A percentile compares a stretch with the other conserved stretches of the same genome.
Conservation (phyloP, 1,140 invertebrate species). For the Mizuhopecten yessoensis region DNA sequence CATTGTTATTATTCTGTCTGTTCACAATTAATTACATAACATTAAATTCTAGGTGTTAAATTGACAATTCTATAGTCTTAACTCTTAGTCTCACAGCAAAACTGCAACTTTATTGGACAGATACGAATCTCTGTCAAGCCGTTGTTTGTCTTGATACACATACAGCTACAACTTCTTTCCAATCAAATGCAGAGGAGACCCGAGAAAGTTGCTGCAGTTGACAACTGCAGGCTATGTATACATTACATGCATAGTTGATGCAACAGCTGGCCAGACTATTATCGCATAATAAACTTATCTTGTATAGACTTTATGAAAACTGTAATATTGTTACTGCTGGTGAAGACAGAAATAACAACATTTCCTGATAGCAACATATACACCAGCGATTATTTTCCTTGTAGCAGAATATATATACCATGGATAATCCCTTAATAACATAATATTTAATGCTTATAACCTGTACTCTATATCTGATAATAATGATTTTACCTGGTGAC, state of each 20-base stretch:
- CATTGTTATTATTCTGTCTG: no score
- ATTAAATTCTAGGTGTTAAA: no score
- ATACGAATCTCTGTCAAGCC: no score
- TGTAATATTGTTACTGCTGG: neutral
- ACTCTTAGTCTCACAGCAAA: no score
- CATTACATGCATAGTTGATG: neutral
- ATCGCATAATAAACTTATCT: neutral
- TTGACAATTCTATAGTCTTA: no score
- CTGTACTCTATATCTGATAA: neutral
- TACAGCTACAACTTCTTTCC: neutral
- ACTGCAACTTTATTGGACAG: no score
- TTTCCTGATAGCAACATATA: neutral
- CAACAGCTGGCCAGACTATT: neutral
- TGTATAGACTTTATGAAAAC: neutral
- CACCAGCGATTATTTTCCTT: neutral
- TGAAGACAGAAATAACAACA: neutral
- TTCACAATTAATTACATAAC: no score
- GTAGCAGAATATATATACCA: neutral
- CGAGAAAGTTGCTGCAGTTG: neutral
- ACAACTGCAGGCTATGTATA: neutral
- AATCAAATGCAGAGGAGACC: neutral
- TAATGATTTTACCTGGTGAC: slow-evolving; percentile 51
- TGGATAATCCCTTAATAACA: neutral
- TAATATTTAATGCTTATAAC: neutral
- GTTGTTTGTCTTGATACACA: no score